phyloP scores from a whole-genome alignment of 1,140 invertebrate species.

The Elysia chlorotica region DNA sequence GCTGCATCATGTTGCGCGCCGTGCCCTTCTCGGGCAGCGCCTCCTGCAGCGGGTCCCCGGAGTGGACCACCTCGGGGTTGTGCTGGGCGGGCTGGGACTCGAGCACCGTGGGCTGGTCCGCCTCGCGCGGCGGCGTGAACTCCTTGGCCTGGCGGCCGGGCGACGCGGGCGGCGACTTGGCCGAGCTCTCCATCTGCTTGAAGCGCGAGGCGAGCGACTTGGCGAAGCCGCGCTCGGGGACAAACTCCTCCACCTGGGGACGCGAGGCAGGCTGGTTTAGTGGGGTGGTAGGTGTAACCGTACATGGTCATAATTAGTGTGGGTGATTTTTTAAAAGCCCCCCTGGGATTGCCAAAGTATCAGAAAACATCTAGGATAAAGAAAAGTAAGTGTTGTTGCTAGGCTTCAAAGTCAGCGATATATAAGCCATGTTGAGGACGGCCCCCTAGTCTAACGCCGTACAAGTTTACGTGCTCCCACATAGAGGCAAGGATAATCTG shows the following conservation, averaged over 20 bases:
- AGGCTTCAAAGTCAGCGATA: no score
- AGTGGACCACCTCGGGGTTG: conserved; percentile 38
- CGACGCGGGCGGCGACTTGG: conserved; percentile 29
- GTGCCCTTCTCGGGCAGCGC: conserved; percentile 45
- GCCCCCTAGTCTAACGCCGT: no score
- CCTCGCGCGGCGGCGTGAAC: conserved; percentile 43
- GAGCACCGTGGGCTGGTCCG: conserved; percentile 34
- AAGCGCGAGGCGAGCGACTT: conserved; percentile 50
- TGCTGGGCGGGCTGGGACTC: conserved; percentile 44
- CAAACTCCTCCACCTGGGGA: conserved; percentile 35
- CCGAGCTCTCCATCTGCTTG: conserved; percentile 38
- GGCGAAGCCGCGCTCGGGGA: conserved; percentile 48
- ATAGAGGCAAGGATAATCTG: no score
- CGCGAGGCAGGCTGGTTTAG: no score
- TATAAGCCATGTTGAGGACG: no score
- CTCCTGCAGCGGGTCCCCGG: conserved; percentile 36
- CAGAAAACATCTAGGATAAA: no score
- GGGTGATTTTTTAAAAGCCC: no score
- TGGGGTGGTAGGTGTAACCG: no score
- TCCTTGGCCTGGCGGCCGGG: conserved; percentile 37
- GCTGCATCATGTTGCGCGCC: conserved; percentile 45
- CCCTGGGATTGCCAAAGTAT: no score
- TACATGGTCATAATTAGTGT: no score
- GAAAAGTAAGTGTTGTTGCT: no score
- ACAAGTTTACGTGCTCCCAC: no score